A percentile compares a stretch with the other conserved stretches of the same genome.
Conservation (phyloP, 1,140 invertebrate genomes). For the Mizuhopecten yessoensis region DNA sequence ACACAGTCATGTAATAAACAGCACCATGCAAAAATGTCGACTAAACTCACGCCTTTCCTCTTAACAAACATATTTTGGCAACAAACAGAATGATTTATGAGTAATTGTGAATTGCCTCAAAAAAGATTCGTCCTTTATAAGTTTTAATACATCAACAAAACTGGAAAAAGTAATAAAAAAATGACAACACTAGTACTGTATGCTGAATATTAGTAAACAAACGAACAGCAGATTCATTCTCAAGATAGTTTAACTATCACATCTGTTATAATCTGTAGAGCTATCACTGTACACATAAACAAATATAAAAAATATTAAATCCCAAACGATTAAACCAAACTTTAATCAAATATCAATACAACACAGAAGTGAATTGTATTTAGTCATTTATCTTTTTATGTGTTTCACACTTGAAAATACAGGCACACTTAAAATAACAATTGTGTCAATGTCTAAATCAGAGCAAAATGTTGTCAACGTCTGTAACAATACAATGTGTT, state of each 20-base stretch:
- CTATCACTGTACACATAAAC: background rate
- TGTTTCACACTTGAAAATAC: background rate
- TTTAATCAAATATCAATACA: background rate
- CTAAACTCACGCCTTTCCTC: background rate
- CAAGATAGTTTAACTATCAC: background rate
- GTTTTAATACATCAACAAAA: background rate
- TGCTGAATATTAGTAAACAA: background rate
- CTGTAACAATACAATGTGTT: too few relatives aligned
- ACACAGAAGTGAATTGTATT: background rate
- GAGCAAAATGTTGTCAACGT: background rate
- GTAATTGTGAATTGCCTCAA: background rate
- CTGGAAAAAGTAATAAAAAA: background rate
- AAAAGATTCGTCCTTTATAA: background rate
- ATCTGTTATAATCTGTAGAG: background rate
- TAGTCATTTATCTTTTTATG: background rate
- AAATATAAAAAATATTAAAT: background rate
- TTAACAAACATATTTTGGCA: background rate
- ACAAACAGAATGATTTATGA: background rate
- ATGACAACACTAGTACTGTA: background rate
- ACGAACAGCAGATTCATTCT: background rate
- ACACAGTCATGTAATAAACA: background rate
- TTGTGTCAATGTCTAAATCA: background rate
- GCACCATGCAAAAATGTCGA: background rate
- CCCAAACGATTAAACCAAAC: background rate
- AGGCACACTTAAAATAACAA: background rate